Base-by-base conservation (phyloP, 2,113 vertebrate species). In the Microcebus griseorufus region DNA sequence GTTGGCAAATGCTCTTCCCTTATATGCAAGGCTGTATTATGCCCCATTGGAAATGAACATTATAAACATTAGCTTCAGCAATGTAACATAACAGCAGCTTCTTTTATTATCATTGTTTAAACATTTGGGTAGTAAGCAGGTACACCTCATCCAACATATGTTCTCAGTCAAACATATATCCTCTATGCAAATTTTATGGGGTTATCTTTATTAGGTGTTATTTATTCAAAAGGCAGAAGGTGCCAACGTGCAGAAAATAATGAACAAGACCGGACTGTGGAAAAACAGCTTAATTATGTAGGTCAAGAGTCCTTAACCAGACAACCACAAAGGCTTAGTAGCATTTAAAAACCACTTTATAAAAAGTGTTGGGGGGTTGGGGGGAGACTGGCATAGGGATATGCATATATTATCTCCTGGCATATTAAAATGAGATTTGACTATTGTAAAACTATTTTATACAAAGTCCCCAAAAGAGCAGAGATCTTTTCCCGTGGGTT, bases 41-140 rank as follows among this genome's bases (percentile, higher is more conserved):
- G 48, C 13, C 81, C 96, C 80, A 91, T 37, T 96, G 81, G 69
- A 97, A 97, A 96, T 80, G 86, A 94, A 70, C 51, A 60, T 80
- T 92, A 87, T 55, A 88, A 93, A 95, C 42, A 93, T 96, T 89
- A 94, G 72, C 82, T 96, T 89, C 82, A 93, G 88, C 55, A 92
- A 20, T 78, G 48, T 84, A 91, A 91, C 92, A 60, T 85, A 95
- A 97, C 18, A 37, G 81, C 55, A 83, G 53, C 72, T 93, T 64
- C 42, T 88, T 97, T 86, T 96, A 96, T 84, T 96, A 98, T 88
- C 75, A 90, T 80, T 97, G 73, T 93, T 96, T 89, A 96, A 97
- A 96, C 88, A 97, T 95, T 97, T 97, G 73, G 78, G 69, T 85
- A 96, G 55, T 85, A 96, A 95, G 78, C 82, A 97, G 62, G 86